Evolutionary conservation across 1,140 invertebrate species (phyloP).

Genomic region (Achroia grisella): DNA sequence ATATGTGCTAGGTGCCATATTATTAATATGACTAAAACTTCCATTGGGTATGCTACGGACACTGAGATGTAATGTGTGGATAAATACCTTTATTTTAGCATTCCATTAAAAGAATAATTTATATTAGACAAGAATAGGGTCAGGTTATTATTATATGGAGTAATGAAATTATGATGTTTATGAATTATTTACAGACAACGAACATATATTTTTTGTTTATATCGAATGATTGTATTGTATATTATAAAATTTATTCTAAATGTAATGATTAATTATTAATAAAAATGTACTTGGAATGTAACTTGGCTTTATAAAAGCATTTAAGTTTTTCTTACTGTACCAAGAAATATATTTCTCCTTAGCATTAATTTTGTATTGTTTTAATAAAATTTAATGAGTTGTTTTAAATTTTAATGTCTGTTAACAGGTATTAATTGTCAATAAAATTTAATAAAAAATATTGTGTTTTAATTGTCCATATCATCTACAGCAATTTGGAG

Average conservation of each 20-base stretch:
- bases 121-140: background rate
- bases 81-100: background rate
- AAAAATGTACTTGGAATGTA: too few relatives aligned
- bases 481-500: too few relatives aligned
- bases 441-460: conserved; percentile 13
- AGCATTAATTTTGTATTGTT: conserved; percentile 13
- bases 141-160: too few relatives aligned
- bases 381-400: conserved; percentile 9
- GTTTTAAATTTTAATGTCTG: conserved; percentile 19
- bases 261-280: too few relatives aligned
- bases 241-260: too few relatives aligned
- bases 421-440: conserved; percentile 16
- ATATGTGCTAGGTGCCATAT: too few relatives aligned
- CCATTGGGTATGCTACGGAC: too few relatives aligned
- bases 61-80: background rate
- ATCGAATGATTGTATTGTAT: too few relatives aligned
- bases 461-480: conserved; percentile 8
- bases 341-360: conserved; percentile 4
- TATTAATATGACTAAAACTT: too few relatives aligned
- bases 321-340: background rate
- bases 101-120: background rate
- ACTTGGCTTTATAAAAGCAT: conserved; percentile 7
- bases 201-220: too few relatives aligned
- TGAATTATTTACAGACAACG: too few relatives aligned
- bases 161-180: too few relatives aligned